Evolutionary conservation across 2,888 invertebrate species (phyloP).

Genomic region (Oscheius sp.): DNA sequence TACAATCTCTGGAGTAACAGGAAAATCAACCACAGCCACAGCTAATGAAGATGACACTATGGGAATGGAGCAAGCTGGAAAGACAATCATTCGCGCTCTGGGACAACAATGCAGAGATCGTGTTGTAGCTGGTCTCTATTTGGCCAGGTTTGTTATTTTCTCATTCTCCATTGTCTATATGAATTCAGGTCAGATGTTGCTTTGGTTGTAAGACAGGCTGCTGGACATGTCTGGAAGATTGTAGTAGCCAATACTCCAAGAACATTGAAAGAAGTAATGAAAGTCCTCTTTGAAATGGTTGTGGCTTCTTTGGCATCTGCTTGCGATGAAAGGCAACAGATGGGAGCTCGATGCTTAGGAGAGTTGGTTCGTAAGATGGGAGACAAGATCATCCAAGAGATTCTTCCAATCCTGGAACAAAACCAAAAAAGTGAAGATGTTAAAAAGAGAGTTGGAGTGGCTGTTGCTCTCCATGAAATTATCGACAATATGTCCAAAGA

Average conservation of each 20-base stretch:
- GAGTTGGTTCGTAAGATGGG: slow-evolving; percentile 96
- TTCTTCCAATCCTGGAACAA: slow-evolving; percentile 93
- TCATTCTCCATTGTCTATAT: background rate
- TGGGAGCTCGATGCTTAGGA: slow-evolving; percentile 93
- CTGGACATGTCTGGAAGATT: slow-evolving; percentile 98
- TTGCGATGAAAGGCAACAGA: slow-evolving; percentile 91
- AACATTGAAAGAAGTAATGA: slow-evolving; percentile 92
- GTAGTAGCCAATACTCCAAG: slow-evolving; percentile 97
- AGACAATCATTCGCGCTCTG: slow-evolving; percentile 86
- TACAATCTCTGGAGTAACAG: slow-evolving; percentile 89
- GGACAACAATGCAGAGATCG: slow-evolving; percentile 89
- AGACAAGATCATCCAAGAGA: slow-evolving; percentile 91
- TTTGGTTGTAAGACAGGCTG: slow-evolving; percentile 93
- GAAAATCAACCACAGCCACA: slow-evolving; percentile 98
- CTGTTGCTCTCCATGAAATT: slow-evolving; percentile 94
- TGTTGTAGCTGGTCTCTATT: slow-evolving; percentile 91
- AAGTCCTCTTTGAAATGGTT: slow-evolving; percentile 88
- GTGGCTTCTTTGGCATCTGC: slow-evolving; percentile 93
- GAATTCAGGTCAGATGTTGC: slow-evolving; percentile 87
- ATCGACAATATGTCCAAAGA: slow-evolving; percentile 89
- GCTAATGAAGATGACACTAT: slow-evolving; percentile 97
- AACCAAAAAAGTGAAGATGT: slow-evolving; percentile 89
- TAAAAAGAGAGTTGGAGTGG: slow-evolving; percentile 96
- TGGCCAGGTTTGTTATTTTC: slow-evolving; percentile 78
- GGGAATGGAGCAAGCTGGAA: slow-evolving; percentile 93